Evolutionary conservation across 2,113 vertebrate genomes (phyloP).

Genomic region (Psammodynastes pulverulentus): DNA sequence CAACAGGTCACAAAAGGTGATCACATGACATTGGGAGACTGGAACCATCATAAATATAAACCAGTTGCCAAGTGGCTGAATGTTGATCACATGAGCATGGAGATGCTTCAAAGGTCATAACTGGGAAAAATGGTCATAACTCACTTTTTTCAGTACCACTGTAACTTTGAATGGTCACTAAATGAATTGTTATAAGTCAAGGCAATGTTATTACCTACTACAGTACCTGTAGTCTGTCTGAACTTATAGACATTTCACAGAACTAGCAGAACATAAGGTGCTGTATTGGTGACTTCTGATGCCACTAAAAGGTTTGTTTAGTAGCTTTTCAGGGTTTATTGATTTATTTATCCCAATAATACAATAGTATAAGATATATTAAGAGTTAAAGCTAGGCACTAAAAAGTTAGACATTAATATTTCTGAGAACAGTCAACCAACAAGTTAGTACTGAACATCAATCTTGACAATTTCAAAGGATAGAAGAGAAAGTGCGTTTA

Average conservation of each 20-base stretch:
- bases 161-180: too few relatives aligned
- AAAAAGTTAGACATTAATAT: background rate
- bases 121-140: too few relatives aligned
- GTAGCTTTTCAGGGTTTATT: constrained; percentile 9
- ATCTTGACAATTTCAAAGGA: background rate
- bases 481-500: background rate
- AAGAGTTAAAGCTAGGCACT: constrained; percentile 22
- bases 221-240: constrained; percentile 23
- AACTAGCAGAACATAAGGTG: constrained; percentile 20
- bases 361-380: constrained; percentile 20
- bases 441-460: constrained; percentile 24
- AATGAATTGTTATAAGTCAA: too few relatives aligned
- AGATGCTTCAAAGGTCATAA: too few relatives aligned
- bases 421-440: background rate
- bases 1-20: too few relatives aligned
- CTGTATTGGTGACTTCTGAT: constrained; percentile 16
- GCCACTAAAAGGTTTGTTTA: constrained; percentile 41
- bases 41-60: too few relatives aligned
- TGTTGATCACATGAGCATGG: too few relatives aligned
- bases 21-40: too few relatives aligned
- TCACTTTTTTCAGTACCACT: too few relatives aligned
- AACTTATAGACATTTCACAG: constrained; percentile 11
- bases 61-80: too few relatives aligned
- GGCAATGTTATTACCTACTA: too few relatives aligned
- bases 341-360: constrained; percentile 7